These are phyloP conservation scores for Erpetoichthys calabaricus DNA, from an alignment of 2,797 vertebrate genomes.

Conservation along the genomic window DNA sequence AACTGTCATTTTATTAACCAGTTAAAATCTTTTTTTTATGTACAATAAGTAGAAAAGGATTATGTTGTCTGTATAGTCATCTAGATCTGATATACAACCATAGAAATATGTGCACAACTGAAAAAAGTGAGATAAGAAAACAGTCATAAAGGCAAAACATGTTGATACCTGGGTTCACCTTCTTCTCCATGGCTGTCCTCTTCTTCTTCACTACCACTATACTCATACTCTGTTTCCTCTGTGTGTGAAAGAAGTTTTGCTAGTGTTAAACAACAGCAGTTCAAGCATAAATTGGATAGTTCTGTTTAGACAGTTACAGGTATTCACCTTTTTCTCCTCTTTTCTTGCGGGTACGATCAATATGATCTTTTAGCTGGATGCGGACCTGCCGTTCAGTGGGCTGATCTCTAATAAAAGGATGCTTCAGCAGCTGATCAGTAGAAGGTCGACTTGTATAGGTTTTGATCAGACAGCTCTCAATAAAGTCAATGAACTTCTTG, in stretches of 20 bases:
- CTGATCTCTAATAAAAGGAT: slow-evolving; percentile 83
- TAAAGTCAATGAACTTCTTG: slow-evolving; percentile 88
- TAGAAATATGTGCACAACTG: too few species aligned
- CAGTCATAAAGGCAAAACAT: too few species aligned
- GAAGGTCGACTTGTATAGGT: slow-evolving; percentile 75
- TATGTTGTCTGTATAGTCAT: too few species aligned
- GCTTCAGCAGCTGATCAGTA: slow-evolving; percentile 82
- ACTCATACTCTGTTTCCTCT: slow-evolving; percentile 90
- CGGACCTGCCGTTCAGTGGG: slow-evolving; percentile 83
- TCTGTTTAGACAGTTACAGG: too few species aligned
- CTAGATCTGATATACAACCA: too few species aligned
- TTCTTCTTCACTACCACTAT: slow-evolving; percentile 85
- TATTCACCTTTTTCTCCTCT: slow-evolving; percentile 72
- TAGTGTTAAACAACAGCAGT: slow-evolving; percentile 7
- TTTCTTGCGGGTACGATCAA: slow-evolving; percentile 80
- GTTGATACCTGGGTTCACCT: slow-evolving; percentile 70
- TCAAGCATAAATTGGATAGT: too few species aligned
- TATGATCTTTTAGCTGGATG: slow-evolving; percentile 89
- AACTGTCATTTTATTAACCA: too few species aligned
- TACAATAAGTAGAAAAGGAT: too few species aligned
- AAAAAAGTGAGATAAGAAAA: too few species aligned
- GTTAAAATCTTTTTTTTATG: too few species aligned
- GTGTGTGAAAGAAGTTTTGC: slow-evolving; percentile 10
- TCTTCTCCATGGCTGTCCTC: slow-evolving; percentile 80
- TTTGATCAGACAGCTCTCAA: slow-evolving; percentile 84